Conservation (phyloP, 2,113 vertebrate genomes). For the Melanocharis versteri region DNA sequence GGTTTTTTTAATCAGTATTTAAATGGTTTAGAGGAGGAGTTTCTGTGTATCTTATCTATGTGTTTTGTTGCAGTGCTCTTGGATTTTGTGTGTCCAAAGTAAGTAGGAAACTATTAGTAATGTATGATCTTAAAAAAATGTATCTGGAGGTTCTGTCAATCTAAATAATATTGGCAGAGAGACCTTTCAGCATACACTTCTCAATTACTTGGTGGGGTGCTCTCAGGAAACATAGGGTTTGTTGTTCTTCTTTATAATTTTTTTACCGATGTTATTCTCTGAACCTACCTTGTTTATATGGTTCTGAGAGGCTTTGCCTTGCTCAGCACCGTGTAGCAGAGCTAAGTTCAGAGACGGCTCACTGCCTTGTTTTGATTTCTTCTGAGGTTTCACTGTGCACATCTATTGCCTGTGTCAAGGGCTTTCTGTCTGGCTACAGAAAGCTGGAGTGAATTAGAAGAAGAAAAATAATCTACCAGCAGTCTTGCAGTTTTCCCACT, state of each 20-base stretch:
- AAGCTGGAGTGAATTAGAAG: not conserved
- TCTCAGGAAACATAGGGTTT: not conserved
- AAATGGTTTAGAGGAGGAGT: not conserved
- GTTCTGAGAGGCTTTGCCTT: not conserved
- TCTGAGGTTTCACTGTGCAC: not conserved
- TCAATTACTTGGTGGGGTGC: not conserved
- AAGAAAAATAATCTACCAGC: not conserved
- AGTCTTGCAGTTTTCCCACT: not conserved
- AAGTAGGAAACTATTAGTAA: not conserved
- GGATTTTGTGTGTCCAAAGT: not conserved
- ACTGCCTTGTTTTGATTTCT: constrained; percentile 10
- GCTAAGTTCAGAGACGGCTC: not conserved
- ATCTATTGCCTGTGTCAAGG: not conserved
- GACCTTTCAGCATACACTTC: not conserved
- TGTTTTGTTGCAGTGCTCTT: not conserved
- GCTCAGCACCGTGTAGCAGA: not conserved
- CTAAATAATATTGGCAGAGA: not conserved
- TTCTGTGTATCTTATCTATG: not conserved
- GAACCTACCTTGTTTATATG: not conserved
- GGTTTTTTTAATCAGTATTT: not conserved
- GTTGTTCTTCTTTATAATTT: not conserved
- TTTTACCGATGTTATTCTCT: not conserved
- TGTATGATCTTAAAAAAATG: not conserved
- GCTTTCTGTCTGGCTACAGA: not conserved
- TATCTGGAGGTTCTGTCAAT: not conserved